Percentiles rank a stretch among this genome's conserved stretches.
phyloP scores from a whole-genome alignment of 2,113 vertebrate species.

The Oryzias javanicus region DNA sequence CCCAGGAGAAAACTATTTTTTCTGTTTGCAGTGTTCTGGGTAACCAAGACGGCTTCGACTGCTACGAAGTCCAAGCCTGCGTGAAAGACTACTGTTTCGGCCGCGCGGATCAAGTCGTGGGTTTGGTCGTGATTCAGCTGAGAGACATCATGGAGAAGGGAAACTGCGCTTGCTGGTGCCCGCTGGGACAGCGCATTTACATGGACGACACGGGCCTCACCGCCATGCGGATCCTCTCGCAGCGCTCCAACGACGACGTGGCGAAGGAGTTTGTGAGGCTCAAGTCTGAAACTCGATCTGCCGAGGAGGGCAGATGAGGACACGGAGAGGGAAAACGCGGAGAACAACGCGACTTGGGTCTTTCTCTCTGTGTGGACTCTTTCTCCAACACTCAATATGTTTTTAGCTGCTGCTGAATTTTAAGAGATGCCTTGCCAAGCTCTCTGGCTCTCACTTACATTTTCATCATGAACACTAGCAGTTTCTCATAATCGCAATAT shows the following conservation, averaged over 20 bases:
- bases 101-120: slow-evolving; percentile 90
- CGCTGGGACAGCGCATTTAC: slow-evolving; percentile 86
- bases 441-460: slow-evolving; percentile 17
- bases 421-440: slow-evolving; percentile 12
- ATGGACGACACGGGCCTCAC: slow-evolving; percentile 98
- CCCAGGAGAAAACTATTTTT: not conserved
- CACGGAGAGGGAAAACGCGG: not conserved
- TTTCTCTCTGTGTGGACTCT: slow-evolving; percentile 6
- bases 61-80: slow-evolving; percentile 94
- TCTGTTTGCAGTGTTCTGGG: slow-evolving; percentile 82
- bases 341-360: not conserved
- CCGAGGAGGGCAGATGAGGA: slow-evolving; percentile 89
- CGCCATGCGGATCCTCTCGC: slow-evolving; percentile 94
- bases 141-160: slow-evolving; percentile 87
- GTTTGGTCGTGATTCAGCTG: slow-evolving; percentile 89
- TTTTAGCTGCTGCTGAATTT: slow-evolving; percentile 45
- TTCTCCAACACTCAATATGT: slow-evolving; percentile 25
- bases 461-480: slow-evolving; percentile 4
- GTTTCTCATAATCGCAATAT: slow-evolving; percentile 1
- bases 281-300: slow-evolving; percentile 92
- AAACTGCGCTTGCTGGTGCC: slow-evolving; percentile 95
- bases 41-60: slow-evolving; percentile 90
- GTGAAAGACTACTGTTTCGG: slow-evolving; percentile 99
- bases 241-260: slow-evolving; percentile 94
- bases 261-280: slow-evolving; percentile 96